phyloP scores from a whole-genome alignment of 2,888 invertebrate species.

The Aphrophora alni region DNA sequence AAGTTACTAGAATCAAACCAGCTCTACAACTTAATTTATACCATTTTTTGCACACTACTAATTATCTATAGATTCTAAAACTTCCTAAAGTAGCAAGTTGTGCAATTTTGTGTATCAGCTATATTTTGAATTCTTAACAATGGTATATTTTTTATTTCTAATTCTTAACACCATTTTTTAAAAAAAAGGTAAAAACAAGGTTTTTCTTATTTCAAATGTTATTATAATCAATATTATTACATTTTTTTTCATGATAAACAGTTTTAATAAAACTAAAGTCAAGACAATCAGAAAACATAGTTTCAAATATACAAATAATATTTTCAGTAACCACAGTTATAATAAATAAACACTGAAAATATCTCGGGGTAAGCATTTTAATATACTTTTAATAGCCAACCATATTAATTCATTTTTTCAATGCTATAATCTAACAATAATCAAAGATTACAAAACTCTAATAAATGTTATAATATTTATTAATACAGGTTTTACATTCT shows the following conservation, averaged over 20 bases:
- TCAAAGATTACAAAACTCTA: constrained; percentile 6
- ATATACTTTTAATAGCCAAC: constrained; percentile 2
- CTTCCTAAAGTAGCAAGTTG: no score
- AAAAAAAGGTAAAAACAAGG: background rate
- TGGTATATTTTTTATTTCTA: no score
- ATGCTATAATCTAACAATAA: background rate
- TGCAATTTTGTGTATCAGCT: no score
- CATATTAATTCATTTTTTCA: background rate
- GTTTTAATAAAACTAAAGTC: background rate
- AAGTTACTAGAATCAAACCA: no score
- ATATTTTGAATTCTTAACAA: no score
- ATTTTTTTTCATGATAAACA: background rate
- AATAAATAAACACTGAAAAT: background rate
- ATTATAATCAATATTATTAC: background rate
- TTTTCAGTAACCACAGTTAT: background rate
- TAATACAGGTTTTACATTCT: background rate
- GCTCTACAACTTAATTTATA: no score
- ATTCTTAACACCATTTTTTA: no score
- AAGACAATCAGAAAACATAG: background rate
- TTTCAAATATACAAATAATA: background rate
- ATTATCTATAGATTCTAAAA: no score
- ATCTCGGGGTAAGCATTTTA: background rate
- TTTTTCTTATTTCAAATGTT: background rate
- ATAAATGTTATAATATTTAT: background rate
- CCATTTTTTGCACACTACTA: no score